phyloP scores from a whole-genome alignment of 2,888 invertebrate species.

The Thelaira solivaga region DNA sequence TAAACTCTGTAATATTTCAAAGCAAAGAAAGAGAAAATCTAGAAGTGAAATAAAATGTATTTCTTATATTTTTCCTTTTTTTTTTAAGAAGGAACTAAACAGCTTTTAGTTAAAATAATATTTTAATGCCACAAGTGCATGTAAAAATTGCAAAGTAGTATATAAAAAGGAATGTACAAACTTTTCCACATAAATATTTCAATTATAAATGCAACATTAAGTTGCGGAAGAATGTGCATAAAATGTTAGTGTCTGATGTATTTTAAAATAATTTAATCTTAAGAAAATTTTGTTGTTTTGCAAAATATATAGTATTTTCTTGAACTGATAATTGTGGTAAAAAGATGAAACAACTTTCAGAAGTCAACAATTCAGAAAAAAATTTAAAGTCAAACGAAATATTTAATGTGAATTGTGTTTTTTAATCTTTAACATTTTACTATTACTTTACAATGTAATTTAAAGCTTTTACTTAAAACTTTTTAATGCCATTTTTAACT shows the following conservation, averaged over 20 bases:
- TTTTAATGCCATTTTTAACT: no score
- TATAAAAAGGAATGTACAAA: neutral
- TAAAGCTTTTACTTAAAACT: no score
- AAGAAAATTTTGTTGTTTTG: neutral
- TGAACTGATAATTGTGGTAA: no score
- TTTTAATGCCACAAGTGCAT: slow-evolving; percentile 28
- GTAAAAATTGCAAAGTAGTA: neutral
- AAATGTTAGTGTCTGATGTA: neutral
- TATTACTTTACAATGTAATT: no score
- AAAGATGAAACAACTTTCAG: no score
- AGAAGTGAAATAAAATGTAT: slow-evolving; percentile 15
- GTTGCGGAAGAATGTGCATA: neutral
- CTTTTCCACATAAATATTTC: slow-evolving; percentile 24
- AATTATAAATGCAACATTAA: slow-evolving; percentile 31
- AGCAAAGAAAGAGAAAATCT: slow-evolving; percentile 12
- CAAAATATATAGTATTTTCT: no score
- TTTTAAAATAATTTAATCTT: neutral
- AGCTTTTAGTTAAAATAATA: slow-evolving; percentile 46
- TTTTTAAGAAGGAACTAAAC: neutral
- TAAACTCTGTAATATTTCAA: slow-evolving; percentile 23
- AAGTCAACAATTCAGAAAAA: no score
- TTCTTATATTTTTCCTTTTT: neutral
- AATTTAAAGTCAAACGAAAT: no score
- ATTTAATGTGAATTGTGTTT: no score
- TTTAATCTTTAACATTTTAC: no score